phyloP scores from a whole-genome alignment of 92 coral and sea anemone species.

The Epizoanthus stellaris region DNA sequence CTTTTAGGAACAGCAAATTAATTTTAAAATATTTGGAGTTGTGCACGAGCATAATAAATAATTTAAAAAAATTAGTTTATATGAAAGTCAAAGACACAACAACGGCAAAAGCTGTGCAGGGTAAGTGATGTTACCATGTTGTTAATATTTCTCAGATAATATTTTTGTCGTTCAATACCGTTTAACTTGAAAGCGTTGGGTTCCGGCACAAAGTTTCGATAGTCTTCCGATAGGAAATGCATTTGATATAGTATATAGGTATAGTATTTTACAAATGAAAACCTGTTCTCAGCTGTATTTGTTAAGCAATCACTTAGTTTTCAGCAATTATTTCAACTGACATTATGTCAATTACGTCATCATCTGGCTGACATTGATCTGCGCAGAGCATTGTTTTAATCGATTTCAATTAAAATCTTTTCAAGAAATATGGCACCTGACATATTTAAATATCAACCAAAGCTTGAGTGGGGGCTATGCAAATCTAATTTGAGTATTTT shows the following conservation, averaged over 20 bases:
- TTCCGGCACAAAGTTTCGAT: neutral
- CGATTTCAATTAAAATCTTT: neutral
- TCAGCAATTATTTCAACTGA: neutral
- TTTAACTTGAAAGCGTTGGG: neutral
- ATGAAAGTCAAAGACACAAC: constrained; percentile 11
- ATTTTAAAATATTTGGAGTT: neutral
- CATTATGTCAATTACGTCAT: neutral
- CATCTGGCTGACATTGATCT: neutral
- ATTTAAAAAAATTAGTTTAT: neutral
- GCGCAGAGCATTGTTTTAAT: neutral
- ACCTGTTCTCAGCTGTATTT: constrained; percentile 5
- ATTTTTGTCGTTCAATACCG: neutral
- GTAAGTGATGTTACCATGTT: neutral
- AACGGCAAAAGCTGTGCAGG: neutral
- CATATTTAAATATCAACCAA: neutral
- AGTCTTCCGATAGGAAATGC: neutral
- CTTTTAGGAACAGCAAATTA: neutral
- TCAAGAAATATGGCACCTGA: neutral
- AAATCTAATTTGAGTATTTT: neutral
- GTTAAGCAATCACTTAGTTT: neutral
- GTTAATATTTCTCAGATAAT: neutral
- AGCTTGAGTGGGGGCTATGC: neutral
- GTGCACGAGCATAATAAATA: neutral
- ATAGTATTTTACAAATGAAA: neutral
- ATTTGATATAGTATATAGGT: too few relatives aligned